Conservation (phyloP, 1,140 invertebrate species). For the Drosophila truncata region DNA sequence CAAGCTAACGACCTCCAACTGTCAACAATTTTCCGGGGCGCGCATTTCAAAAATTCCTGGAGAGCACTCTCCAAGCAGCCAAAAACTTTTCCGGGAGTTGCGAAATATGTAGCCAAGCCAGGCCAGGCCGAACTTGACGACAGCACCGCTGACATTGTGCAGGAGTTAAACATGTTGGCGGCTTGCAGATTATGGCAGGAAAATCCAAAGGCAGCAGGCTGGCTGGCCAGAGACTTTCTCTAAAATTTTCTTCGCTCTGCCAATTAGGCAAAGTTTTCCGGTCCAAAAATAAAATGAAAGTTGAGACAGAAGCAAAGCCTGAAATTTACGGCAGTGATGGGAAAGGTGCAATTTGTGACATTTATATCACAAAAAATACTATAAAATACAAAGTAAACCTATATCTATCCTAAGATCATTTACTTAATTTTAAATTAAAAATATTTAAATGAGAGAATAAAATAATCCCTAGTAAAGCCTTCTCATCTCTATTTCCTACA, state of each 20-base stretch:
- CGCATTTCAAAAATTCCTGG: conserved; percentile 52
- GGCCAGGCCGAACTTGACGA: conserved; percentile 47
- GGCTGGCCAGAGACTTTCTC: conserved; percentile 13
- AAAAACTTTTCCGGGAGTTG: conserved; percentile 67
- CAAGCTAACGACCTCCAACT: conserved; percentile 69
- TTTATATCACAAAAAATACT: background rate
- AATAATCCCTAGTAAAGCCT: background rate
- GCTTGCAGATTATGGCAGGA: conserved; percentile 66
- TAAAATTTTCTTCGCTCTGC: conserved; percentile 24
- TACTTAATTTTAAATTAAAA: too few relatives aligned
- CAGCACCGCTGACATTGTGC: conserved; percentile 70
- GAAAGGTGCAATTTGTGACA: background rate
- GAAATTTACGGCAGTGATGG: conserved; percentile 48
- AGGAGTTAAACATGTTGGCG: conserved; percentile 71
- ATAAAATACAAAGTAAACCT: background rate
- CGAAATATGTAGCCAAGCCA: conserved; percentile 48
- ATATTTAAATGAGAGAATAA: too few relatives aligned
- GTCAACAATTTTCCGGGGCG: conserved; percentile 67
- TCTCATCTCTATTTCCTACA: conserved; percentile 1
- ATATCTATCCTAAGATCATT: background rate
- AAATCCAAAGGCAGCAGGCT: conserved; percentile 36
- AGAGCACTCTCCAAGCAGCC: conserved; percentile 52
- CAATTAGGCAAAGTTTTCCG: conserved; percentile 73
- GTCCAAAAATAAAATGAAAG: conserved; percentile 20
- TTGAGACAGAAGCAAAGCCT: conserved; percentile 34